Percentiles rank a stretch among this genome's conserved stretches.
These are phyloP conservation scores for Xiphorhynchus erythropygius DNA, from an alignment of 2,797 vertebrate species.

Conservation along the genomic window DNA sequence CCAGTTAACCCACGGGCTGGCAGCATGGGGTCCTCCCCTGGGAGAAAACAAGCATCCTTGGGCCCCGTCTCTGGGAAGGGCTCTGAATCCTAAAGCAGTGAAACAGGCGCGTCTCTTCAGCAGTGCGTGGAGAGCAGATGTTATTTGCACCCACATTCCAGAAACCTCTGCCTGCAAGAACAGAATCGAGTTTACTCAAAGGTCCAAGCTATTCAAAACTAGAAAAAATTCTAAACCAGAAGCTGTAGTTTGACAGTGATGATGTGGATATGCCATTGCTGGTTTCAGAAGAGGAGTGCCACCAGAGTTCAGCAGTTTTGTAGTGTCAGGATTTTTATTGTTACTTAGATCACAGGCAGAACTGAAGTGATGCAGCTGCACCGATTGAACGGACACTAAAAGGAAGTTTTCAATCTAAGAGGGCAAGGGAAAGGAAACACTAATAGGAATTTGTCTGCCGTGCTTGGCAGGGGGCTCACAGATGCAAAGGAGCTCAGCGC, in stretches of 20 bases:
- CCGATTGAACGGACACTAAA: background rate
- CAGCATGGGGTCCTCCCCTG: background rate
- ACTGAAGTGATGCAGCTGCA: background rate
- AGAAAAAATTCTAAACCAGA: background rate
- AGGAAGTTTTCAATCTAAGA: background rate
- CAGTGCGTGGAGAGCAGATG: background rate
- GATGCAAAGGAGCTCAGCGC: background rate
- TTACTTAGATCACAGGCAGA: background rate
- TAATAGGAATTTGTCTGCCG: accelerated
- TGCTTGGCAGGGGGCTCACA: accelerated
- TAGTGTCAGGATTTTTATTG: background rate
- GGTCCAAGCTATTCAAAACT: background rate
- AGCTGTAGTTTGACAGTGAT: background rate
- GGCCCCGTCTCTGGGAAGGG: background rate
- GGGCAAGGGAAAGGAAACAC: background rate
- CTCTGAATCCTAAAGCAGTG: background rate
- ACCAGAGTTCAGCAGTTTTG: background rate
- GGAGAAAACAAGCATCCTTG: background rate
- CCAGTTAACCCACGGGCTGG: background rate
- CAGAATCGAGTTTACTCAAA: background rate
- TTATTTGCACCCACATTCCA: background rate
- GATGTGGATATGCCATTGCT: background rate
- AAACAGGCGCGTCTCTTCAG: background rate
- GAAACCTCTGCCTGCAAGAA: background rate
- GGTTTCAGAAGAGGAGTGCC: background rate